phyloP scores from a whole-genome alignment of 2,888 invertebrate genomes.

The Dynastes hyllus region DNA sequence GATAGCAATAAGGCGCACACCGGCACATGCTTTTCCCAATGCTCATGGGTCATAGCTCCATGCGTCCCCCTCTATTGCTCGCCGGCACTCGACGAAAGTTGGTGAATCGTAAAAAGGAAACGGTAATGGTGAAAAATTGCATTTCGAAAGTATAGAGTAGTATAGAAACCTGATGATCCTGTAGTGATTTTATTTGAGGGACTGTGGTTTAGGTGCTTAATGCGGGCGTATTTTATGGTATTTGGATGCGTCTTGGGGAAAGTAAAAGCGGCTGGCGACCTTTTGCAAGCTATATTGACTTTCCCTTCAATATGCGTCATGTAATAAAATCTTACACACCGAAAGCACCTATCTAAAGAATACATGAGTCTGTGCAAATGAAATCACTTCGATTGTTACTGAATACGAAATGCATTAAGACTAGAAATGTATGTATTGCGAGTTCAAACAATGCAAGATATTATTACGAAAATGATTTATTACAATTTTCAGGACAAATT shows the following conservation, averaged over 20 bases:
- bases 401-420: no score
- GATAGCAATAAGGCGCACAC: slow-evolving; percentile 25
- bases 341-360: no score
- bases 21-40: not conserved
- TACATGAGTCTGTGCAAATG: no score
- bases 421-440: no score
- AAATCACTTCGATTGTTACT: no score
- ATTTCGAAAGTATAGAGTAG: not conserved
- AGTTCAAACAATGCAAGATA: no score
- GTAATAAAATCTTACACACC: no score
- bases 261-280: no score
- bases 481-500: no score
- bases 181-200: not conserved
- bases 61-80: not conserved
- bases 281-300: no score
- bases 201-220: slow-evolving; percentile 2
- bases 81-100: not conserved
- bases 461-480: no score
- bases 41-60: not conserved
- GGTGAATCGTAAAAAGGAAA: slow-evolving; percentile 12
- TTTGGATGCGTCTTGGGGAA: not conserved
- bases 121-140: slow-evolving; percentile 2
- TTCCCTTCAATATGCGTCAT: no score
- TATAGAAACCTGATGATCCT: not conserved
- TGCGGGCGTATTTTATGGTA: not conserved